Base-by-base conservation (phyloP, 2,113 vertebrate species). In the Amblyornis subalaris region DNA sequence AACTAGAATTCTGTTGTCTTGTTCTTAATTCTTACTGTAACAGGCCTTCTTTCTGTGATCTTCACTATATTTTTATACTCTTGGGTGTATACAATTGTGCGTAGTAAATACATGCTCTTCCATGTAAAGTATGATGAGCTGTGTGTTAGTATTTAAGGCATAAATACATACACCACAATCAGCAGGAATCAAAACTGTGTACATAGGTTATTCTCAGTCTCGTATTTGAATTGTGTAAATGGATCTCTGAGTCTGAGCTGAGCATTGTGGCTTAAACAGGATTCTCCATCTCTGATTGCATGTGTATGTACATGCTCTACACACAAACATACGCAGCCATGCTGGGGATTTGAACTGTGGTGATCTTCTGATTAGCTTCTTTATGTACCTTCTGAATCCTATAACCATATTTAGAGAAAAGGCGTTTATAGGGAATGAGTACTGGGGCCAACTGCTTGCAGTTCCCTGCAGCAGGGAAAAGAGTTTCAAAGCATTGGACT, bases 61-160 rank as follows among this genome's bases (percentile, higher is more conserved):
- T 26, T 67, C 28, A 2, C 45, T 67, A 0, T 31, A 1, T 55
- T 70, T 73, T 73, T 71, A 2, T 48, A 3, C 18, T 36, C 2
- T 38, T 0, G 1, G 19, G 7, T n/a, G 6, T 54, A 1, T 28
- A 2, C 4, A 40, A 2, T 17, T 36, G 33, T 44, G 24, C 57
- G 25, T 50, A 33, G 29, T 64, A 6, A 20, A 36, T 44, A 42
- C 17, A 10, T 23, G 7, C 10, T 4, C 16, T 42, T 76, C 28
- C 14, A 4, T 45, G 13, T 53, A 25, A 73, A 66, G 31, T 51
- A 29, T 2, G 3, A 12, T 28, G 40, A 36, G 29, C 28, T 86
- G 33, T 31, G 2, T 54, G 18, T 54, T 69, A 14, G 10, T 35
- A 31, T 61, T 35, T 54, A 53, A 66, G 65, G 18, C 23, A 8